These are phyloP conservation scores for Ips typographus DNA, from an alignment of 1,140 invertebrate species.

Conservation along the genomic window DNA sequence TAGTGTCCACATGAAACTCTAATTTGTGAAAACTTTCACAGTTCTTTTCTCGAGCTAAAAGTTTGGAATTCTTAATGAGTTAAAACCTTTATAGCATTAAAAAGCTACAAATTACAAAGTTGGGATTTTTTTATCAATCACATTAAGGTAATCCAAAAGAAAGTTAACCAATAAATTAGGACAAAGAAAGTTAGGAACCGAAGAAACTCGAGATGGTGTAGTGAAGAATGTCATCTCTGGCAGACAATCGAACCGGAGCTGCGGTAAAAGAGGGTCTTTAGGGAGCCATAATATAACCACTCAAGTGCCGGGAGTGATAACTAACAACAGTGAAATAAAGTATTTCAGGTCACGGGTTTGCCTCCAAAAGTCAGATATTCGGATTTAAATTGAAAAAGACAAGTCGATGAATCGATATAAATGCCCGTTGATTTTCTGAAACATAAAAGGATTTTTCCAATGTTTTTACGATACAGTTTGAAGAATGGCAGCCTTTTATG, in stretches of 20 bases:
- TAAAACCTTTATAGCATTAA: not conserved
- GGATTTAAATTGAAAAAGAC: constrained; percentile 38
- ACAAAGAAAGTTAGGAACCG: constrained; percentile 21
- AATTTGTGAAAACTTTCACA: not conserved
- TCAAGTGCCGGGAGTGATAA: constrained; percentile 38
- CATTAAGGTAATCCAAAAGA: constrained; percentile 18
- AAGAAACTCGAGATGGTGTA: constrained; percentile 25
- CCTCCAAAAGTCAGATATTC: constrained; percentile 34
- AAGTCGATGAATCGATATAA: constrained; percentile 6
- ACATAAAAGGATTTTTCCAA: not conserved
- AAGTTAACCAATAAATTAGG: constrained; percentile 34
- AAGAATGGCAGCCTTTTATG: not conserved
- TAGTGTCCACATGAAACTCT: too few species aligned
- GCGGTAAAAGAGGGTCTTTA: constrained; percentile 31
- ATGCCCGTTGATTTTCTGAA: constrained; percentile 14
- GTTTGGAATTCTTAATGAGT: constrained; percentile 5
- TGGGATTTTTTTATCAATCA: constrained; percentile 27
- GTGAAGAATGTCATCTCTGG: constrained; percentile 31
- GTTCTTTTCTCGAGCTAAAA: not conserved
- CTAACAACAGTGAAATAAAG: constrained; percentile 37
- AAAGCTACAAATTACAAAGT: constrained; percentile 18
- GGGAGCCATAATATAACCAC: constrained; percentile 37
- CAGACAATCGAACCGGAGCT: constrained; percentile 37
- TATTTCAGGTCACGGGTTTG: constrained; percentile 31
- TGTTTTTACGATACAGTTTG: constrained; percentile 1